phyloP scores from a whole-genome alignment of 2,797 vertebrate genomes.

The Arnoldichthys spilopterus region DNA sequence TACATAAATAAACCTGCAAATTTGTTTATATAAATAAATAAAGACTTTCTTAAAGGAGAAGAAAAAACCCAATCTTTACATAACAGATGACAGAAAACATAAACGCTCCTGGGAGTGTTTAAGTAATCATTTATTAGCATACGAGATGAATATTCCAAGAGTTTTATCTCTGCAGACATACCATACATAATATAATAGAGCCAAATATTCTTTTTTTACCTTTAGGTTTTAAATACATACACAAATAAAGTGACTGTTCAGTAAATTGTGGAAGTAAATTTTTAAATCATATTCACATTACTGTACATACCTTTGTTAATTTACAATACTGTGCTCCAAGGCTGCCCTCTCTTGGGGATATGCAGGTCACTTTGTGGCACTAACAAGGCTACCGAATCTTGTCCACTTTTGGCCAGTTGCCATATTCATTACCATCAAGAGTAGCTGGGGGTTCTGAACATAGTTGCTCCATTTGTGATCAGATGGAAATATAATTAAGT shows the following conservation, averaged over 20 bases:
- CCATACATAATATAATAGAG: slow-evolving; percentile 70
- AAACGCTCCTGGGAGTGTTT: slow-evolving; percentile 6
- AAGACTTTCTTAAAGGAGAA: not conserved
- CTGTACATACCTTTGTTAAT: slow-evolving; percentile 60
- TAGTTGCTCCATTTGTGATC: not conserved
- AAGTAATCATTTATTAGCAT: slow-evolving; percentile 57
- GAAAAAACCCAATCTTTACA: not conserved
- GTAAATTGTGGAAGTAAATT: slow-evolving; percentile 66
- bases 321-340: slow-evolving; percentile 59
- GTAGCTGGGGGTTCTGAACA: not conserved
- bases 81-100: slow-evolving; percentile 1
- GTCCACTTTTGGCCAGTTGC: not conserved
- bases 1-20: not conserved
- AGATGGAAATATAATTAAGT: not conserved
- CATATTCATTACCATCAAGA: not conserved
- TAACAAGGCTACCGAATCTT: slow-evolving; percentile 4
- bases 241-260: slow-evolving; percentile 77
- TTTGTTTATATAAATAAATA: not conserved
- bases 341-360: slow-evolving; percentile 29
- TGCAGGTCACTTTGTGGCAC: slow-evolving; percentile 42
- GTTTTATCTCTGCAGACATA: slow-evolving; percentile 64
- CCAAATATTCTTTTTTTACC: slow-evolving; percentile 63
- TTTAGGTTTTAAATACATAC: slow-evolving; percentile 65
- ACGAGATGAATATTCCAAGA: slow-evolving; percentile 58
- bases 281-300: slow-evolving; percentile 67